Percentiles rank a stretch among this genome's conserved stretches.
phyloP scores from a whole-genome alignment of 2,888 invertebrate genomes.

The Drosophila macrospina region DNA sequence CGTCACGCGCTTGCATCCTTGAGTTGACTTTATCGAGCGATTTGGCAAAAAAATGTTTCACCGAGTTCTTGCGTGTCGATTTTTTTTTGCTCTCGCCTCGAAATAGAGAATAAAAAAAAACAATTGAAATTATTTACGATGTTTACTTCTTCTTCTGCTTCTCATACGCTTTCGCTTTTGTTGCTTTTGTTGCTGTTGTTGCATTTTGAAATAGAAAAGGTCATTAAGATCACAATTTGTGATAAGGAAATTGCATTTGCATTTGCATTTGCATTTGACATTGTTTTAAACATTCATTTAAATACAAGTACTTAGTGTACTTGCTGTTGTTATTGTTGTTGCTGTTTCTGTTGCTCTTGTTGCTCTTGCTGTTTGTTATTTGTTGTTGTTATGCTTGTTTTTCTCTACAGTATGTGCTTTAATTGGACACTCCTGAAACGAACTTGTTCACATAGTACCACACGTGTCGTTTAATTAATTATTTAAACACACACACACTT shows the following conservation, averaged over 20 bases:
- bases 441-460: slow-evolving; percentile 64
- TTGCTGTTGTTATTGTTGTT: slow-evolving; percentile 36
- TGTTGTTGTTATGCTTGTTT: slow-evolving; percentile 33
- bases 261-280: slow-evolving; percentile 55
- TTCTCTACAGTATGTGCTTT: slow-evolving; percentile 25
- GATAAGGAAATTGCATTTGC: slow-evolving; percentile 67
- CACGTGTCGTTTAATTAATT: slow-evolving; percentile 48
- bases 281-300: slow-evolving; percentile 32
- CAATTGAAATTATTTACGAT: slow-evolving; percentile 58
- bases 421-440: slow-evolving; percentile 56
- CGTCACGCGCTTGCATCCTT: slow-evolving; percentile 54
- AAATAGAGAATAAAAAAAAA: slow-evolving; percentile 14
- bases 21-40: slow-evolving; percentile 73
- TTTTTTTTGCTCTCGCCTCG: slow-evolving; percentile 80
- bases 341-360: slow-evolving; percentile 42
- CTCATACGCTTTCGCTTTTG: slow-evolving; percentile 33
- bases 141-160: slow-evolving; percentile 31
- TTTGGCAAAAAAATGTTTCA: slow-evolving; percentile 83
- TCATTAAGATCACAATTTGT: slow-evolving; percentile 73
- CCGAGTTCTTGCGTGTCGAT: slow-evolving; percentile 84
- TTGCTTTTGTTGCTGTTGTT: slow-evolving; percentile 42
- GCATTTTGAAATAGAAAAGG: slow-evolving; percentile 68
- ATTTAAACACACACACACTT: slow-evolving; percentile 32
- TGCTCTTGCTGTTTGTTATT: slow-evolving; percentile 30
- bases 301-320: slow-evolving; percentile 9